These are phyloP conservation scores for Acanthiza pusilla DNA, from an alignment of 2,797 vertebrate genomes.

Conservation along the genomic window DNA sequence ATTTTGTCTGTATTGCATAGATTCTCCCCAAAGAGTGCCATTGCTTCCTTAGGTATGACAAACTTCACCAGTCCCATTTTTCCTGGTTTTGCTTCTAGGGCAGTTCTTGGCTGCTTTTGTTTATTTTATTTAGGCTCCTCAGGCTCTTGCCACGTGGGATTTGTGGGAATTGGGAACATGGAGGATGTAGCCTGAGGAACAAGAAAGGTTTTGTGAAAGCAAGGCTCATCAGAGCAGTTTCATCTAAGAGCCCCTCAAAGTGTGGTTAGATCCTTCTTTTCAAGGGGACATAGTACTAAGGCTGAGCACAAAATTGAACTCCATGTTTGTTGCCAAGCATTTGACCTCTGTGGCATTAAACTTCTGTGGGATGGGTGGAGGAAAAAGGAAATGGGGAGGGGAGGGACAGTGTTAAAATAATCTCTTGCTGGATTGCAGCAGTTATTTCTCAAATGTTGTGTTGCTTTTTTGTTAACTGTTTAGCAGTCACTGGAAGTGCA, in stretches of 20 bases:
- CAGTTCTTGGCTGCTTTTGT: background rate
- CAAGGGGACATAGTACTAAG: background rate
- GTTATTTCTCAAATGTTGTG: background rate
- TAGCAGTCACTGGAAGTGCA: background rate
- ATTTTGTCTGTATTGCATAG: background rate
- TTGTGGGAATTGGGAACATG: background rate
- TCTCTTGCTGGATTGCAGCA: background rate
- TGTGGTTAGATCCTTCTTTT: background rate
- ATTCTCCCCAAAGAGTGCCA: background rate
- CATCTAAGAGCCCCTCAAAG: background rate
- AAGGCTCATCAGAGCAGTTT: background rate
- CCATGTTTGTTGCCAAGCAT: background rate
- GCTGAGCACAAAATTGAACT: background rate
- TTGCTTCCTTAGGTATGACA: background rate
- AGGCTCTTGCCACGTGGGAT: background rate
- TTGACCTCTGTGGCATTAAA: background rate
- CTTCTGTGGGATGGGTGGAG: background rate
- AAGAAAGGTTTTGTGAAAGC: background rate
- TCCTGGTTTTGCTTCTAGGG: background rate
- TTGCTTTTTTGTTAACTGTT: background rate
- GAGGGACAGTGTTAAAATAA: background rate
- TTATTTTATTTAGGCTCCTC: background rate
- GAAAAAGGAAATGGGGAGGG: background rate
- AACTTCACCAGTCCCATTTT: background rate
- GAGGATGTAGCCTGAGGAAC: background rate